Conservation (phyloP, 2,113 vertebrate genomes). For the Vombatus ursinus region DNA sequence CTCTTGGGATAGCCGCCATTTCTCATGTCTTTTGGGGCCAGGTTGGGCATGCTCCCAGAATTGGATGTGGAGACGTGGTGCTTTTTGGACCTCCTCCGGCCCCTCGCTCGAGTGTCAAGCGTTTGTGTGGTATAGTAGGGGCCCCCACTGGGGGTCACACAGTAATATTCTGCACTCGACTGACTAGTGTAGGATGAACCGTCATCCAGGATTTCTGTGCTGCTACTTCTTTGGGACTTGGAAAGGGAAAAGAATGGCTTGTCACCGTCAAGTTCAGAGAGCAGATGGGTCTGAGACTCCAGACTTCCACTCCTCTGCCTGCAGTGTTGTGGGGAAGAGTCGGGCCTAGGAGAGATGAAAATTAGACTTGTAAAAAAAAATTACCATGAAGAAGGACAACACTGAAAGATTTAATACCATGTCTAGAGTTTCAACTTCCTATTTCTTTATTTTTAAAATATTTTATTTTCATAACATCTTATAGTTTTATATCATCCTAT, state of each 20-base stretch:
- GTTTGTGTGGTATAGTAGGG: constrained; percentile 86
- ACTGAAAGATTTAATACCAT: accelerated
- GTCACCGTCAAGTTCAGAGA: constrained; percentile 82
- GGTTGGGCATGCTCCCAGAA: constrained; percentile 97
- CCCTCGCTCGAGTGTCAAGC: constrained; percentile 85
- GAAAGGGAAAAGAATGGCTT: constrained; percentile 83
- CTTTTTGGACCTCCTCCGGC: constrained; percentile 89
- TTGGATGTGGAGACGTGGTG: constrained; percentile 88
- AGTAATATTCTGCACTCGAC: constrained; percentile 92
- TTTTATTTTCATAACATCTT: neutral
- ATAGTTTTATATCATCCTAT: neutral
- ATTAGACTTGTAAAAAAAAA: neutral
- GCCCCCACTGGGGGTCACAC: constrained; percentile 76
- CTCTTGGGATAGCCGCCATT: constrained; percentile 83
- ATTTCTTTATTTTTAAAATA: neutral
- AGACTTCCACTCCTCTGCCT: constrained; percentile 95
- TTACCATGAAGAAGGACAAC: accelerated
- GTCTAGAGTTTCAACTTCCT: neutral
- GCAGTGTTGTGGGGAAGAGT: constrained; percentile 86
- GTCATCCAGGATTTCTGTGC: constrained; percentile 95
- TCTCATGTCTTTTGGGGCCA: constrained; percentile 89
- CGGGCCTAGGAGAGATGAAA: constrained; percentile 82
- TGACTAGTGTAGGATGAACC: constrained; percentile 98
- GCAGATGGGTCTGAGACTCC: constrained; percentile 92
- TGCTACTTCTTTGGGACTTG: constrained; percentile 92